Conservation (phyloP, 2,113 vertebrate species). For the Pluvialis apricaria region DNA sequence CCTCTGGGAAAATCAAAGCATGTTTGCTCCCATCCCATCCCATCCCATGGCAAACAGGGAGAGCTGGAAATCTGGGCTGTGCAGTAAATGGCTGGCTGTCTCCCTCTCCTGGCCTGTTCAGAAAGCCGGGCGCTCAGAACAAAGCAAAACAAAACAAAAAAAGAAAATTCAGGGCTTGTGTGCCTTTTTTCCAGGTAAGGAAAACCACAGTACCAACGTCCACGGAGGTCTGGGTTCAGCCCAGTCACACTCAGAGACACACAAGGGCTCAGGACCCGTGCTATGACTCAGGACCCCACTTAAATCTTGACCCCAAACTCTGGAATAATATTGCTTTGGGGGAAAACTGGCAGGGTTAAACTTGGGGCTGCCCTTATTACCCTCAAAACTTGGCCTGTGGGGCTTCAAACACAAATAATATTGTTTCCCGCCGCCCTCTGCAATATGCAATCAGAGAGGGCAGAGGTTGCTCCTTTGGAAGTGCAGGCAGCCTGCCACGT, state of each 20-base stretch:
- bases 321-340: background rate
- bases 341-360: background rate
- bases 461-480: background rate
- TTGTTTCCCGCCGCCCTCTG: background rate
- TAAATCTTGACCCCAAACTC: background rate
- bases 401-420: background rate
- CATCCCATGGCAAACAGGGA: background rate
- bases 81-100: background rate
- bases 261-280: background rate
- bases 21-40: background rate
- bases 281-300: background rate
- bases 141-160: rapidly evolving
- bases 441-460: background rate
- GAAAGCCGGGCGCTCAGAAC: background rate
- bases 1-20: background rate
- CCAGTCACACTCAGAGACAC: background rate
- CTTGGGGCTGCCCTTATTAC: background rate
- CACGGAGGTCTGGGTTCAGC: background rate
- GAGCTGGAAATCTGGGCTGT: background rate
- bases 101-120: slow-evolving; percentile 36
- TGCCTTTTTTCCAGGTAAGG: background rate
- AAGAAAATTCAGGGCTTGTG: rapidly evolving
- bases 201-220: background rate
- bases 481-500: background rate
- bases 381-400: background rate